Evolutionary conservation across 2,113 vertebrate genomes (phyloP), one percentile per base, ranked within the genome.

Genomic region (Ictidomys tridecemlineatus): DNA sequence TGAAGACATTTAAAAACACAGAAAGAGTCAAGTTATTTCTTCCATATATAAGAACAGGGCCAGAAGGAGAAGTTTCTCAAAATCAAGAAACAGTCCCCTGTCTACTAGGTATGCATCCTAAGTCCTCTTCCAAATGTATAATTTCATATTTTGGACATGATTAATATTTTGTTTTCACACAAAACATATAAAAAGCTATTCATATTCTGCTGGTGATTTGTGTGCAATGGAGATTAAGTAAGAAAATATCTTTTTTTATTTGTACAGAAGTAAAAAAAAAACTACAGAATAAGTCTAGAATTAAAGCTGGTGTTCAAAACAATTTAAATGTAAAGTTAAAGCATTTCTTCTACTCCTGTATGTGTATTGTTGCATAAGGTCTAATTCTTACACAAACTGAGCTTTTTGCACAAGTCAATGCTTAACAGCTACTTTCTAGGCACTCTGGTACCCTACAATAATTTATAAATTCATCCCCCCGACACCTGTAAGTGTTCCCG

Each of bases 261-360:
- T 94, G 42, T 77, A 86, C 89, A 97, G 95, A 96, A 96, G 98
- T 3, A 0, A 53, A 98, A 98, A 98, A 98, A 98, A 80, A 83
- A 58, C 73, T 22, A 42, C 98, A 89, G 96, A 79, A 85, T 48
- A 1, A 39, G 45, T 74, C 5, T 58, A 24, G 22, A 72, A 58
- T 18, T 93, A 22, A 1, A 32, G 72, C 34, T 80, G 14, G 2
- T 0, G 65, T 89, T 85, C 51, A 63, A 56, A 45, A 17, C n/a
- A 11, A 94, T 88, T 34, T 17, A 42, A 79, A 78, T 53, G 26
- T 61, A 37, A 92, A 65, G 37, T 79, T 56, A 79, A 85, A 85
- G 26, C 79, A 70, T 93, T 89, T 92, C 63, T 90, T 97, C 11
- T 37, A 34, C 93, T 94, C 18, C 14, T 8, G 2, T 6, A 9